Base-by-base conservation (phyloP, 2,113 vertebrate genomes). In the Cacatua alba region DNA sequence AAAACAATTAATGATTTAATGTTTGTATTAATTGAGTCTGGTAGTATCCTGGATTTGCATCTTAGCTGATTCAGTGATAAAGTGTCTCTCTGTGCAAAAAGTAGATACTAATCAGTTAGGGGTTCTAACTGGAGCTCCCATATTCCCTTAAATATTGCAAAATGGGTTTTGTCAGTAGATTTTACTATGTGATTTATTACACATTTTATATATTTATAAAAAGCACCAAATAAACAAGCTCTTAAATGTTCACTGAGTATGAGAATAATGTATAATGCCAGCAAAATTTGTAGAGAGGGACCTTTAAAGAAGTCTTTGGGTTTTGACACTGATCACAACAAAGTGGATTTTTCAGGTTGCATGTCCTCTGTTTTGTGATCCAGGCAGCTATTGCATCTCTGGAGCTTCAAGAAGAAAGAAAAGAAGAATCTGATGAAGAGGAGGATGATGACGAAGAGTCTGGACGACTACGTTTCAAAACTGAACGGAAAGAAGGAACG, bases 401-500 rank as follows among this genome's bases (percentile, higher is more conserved):
- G 76, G 95, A 98, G 49, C 97, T 98, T 57, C 98, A 98, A 67
- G 98, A 98, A 62, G 98, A 99, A 52, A 46, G 93, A 16, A 98
- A 98, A 88, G 98, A 99, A 80, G 95, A 98, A 24, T 99, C 98
- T 65, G 99, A 99, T 86, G 99, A 99, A 79, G 99, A 99, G 1
- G 99, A 99, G 6, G 99, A 99, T 11, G 99, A 99, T 3, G 98
- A 99, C 1, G 99, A 99, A 95, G 99, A 99, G 62, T 99, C 99
- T 51, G 99, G 99, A 29, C 98, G 99, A 67, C 96, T 99, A 29
- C 98, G 99, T 33, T 99, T 99, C 96, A 99, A 99, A 97, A 99
- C 99, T 0, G 99, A 99, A 93, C 98, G 99, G 88, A 99, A 99
- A 92, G 99, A 99, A 91, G 98, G 98, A 68, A 98, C 98, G 0